Evolutionary conservation across 2,113 vertebrate genomes (phyloP), one percentile per base, ranked within the genome.

Genomic region (Turnix velox): DNA sequence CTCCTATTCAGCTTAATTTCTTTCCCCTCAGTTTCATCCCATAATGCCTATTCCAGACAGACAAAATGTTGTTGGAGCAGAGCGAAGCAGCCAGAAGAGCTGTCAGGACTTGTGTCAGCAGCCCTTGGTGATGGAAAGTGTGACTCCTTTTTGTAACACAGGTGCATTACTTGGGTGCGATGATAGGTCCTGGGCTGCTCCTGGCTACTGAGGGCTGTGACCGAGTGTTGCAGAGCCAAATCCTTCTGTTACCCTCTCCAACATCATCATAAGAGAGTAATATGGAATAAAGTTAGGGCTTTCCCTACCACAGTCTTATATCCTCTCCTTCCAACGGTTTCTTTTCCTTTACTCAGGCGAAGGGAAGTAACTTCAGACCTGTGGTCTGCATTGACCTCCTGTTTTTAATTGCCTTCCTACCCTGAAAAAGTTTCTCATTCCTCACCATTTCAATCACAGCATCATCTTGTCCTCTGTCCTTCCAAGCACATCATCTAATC

Each of bases 1-100:
- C 94, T 72, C n/a, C 10, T 49, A 12, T 82, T 94, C 93, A 94
- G 92, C 89, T 74, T 52, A 46, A 78, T 90, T 92, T 92, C 46
- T 37, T 65, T 95, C 84, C 91, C 91, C 69, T 87, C 5, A 2
- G 16, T 90, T 84, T 46, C 78, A 82, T 93, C 89, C 73, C 7
- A 0, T 91, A 94, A 73, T 84, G 59, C 66, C 48, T 75, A 46
- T 71, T 80, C 63, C 95, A 91, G 93, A 49, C 92, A 88, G 73
- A 94, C 68, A 68, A 33, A 52, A 10, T 54, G 77, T 24, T 89
- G 73, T 16, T 78, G 80, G 80, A 88, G 69, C 88, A 67, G 63
- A 39, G 49, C 31, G 54, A 68, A 85, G 76, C 86, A 85, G 80
- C 84, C 87, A 68, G 80, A 87, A 81, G 69, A 55, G 73, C 83